Conservation (phyloP, 2,113 vertebrate species). For the Psittacara wagleri region DNA sequence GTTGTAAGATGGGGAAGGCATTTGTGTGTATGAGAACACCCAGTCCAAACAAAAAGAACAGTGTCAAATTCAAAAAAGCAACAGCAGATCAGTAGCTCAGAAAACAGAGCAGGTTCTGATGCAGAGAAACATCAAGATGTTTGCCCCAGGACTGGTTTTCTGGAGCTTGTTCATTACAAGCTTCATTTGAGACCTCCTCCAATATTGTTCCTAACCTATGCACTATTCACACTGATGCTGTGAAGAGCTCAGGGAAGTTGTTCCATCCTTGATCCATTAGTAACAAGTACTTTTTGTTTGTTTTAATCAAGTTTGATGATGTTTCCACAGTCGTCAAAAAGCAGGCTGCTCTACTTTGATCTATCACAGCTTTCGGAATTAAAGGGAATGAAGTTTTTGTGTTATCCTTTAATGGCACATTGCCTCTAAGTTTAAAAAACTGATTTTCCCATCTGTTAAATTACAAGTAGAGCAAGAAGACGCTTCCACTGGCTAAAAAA, state of each 20-base stretch:
- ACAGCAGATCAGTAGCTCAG: background rate
- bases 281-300: background rate
- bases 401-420: background rate
- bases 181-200: background rate
- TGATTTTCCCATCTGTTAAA: background rate
- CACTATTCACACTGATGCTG: background rate
- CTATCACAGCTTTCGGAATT: background rate
- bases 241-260: background rate
- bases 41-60: background rate
- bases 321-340: background rate
- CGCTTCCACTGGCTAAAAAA: background rate
- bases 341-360: background rate
- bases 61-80: background rate
- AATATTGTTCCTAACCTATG: fast-evolving
- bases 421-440: background rate
- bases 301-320: background rate
- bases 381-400: no score
- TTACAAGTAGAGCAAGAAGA: background rate
- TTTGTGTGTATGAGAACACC: background rate
- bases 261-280: no score
- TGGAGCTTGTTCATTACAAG: background rate
- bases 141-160: background rate
- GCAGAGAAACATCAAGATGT: background rate
- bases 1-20: background rate
- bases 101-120: background rate